Percentiles rank a stretch among this genome's conserved stretches.
phyloP scores from a whole-genome alignment of 2,888 invertebrate genomes.

The Macrophya alboannulata region DNA sequence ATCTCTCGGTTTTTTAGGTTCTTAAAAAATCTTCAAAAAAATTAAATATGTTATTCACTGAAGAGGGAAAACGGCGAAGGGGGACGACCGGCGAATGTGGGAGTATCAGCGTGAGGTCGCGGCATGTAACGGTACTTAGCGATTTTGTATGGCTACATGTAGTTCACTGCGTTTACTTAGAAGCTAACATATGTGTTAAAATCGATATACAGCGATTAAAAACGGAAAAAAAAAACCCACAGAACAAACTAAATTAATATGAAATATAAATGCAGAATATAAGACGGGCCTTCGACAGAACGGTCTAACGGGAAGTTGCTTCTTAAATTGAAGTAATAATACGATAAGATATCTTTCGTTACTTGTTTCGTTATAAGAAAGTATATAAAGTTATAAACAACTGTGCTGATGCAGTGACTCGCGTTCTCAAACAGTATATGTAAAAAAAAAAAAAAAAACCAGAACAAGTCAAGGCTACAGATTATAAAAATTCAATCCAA shows the following conservation, averaged over 20 bases:
- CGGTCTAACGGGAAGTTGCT: neutral
- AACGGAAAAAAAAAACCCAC: neutral
- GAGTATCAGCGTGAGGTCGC: constrained; percentile 26
- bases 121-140: constrained; percentile 43
- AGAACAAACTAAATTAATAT: neutral
- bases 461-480: neutral
- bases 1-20: neutral
- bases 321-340: neutral
- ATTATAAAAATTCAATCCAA: neutral
- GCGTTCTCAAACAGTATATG: neutral
- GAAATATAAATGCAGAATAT: constrained; percentile 8
- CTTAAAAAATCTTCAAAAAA: neutral
- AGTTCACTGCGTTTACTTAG: constrained; percentile 9
- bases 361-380: neutral
- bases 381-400: constrained; percentile 16
- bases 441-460: too few species aligned
- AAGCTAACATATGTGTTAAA: neutral
- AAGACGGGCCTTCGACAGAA: neutral
- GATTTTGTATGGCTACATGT: constrained; percentile 47
- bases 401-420: neutral
- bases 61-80: neutral
- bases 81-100: constrained; percentile 9
- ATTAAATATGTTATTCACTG: neutral
- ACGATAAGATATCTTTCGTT: constrained; percentile 7
- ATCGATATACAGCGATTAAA: constrained; percentile 27